Base-by-base conservation (phyloP, 2,888 invertebrate genomes). In the Ligdia adustata region DNA sequence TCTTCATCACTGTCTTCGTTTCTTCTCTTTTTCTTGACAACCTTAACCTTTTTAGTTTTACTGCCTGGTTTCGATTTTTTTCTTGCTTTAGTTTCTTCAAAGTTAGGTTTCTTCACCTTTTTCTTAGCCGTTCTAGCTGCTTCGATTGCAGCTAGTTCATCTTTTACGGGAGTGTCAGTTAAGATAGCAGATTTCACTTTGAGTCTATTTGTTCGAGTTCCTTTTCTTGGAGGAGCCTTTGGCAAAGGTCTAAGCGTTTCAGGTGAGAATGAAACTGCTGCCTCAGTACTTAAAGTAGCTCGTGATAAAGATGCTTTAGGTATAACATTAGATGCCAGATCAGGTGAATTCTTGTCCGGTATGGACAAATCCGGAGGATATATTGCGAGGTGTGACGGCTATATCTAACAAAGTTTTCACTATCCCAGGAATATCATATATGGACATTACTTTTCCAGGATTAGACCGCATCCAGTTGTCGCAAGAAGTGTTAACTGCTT, bases 81-180 rank as follows among this genome's bases (percentile, higher is more conserved):
- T 16, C 16, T 16, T 16, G 16, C 16, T 16, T 16, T 16, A 16
- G 16, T 16, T 16, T 16, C 16, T 16, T 16, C 16, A 16, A 16
- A 16, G 16, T 16, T 16, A 16, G 16, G 16, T 16, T 16, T 16
- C 16, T 16, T 16, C 16, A 58, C 60, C 9, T 41, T 41, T 40
- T 55, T 65, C 41, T 58, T 60, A 33, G 33, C 9, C 45, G 43
- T 59, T 45, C 55, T 55, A 52, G 35, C 55, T 18, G 58, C 63
- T 58, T 62, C 62, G 42, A 57, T 55, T 33, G 59, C 59, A 60
- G 59, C 62, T 38, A 57, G 47, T 62, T 65, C 61, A 50, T 62
- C 53, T 39, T 60, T 64, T 27, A 34, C 48, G 38, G 62, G 62
- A 54, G 60, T 62, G 38, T 60, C 58, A 28, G 62, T 66, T 29